Base-by-base conservation (phyloP, 1,140 invertebrate species). In the Condylostylus longicornis region DNA sequence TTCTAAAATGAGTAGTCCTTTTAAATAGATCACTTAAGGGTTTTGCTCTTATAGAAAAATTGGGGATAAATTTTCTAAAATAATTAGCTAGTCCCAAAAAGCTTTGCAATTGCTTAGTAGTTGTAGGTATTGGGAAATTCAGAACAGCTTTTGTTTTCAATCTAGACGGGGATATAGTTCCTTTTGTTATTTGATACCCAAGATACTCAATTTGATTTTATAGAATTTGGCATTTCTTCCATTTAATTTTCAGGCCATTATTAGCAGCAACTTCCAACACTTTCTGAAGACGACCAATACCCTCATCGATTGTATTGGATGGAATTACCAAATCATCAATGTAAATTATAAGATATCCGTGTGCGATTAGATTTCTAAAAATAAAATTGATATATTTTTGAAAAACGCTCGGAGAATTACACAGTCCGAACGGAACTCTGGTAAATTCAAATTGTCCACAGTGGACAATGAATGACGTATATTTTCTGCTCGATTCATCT, bases 381-480 rank as follows among this genome's bases (percentile, higher is more conserved):
- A 42, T 21, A 1, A n/a, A 25, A 37, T 43, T 48, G 9, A 61
- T 43, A 17, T 42, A 44, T 35, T 47, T 42, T 35, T 55, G 50
- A 41, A 52, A 57, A 15, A 54, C 45, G 2, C 43, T 19, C 1
- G 45, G 42, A 0, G 47, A 48, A 41, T 54, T 58, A 17, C 41
- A 42, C 1, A 58, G 34, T 5, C 56, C 52, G 35, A 58, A 58
- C 0, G 54, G 56, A 23, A 51, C 54, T 61, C 47, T 64, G 69
- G 72, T 75, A 28, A 42, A 42, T 28, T 42, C 40, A 23, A 4
- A 42, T 9, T 42, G 40, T 1, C 35, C 35, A 27, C 18, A 19
- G 10, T 30, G 29, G 1, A 35, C 37, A 6, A 42, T 30, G 13
- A 42, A 42, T 5, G 35, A 7, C 0, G 35, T 42, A 33, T 42